Conservation (phyloP, 2,797 vertebrate species). For the Xiphorhynchus erythropygius region DNA sequence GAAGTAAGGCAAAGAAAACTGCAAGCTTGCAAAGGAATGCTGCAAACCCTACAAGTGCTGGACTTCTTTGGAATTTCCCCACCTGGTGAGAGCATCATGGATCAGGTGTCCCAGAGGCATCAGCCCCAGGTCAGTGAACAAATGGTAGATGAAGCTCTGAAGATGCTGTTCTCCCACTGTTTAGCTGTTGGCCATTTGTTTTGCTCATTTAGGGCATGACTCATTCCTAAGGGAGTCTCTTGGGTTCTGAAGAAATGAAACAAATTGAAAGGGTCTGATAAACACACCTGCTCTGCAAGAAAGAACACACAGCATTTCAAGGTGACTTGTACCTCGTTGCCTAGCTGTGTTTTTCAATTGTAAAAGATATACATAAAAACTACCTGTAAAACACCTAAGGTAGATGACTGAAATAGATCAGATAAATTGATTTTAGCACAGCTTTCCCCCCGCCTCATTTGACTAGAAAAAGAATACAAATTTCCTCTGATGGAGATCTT, state of each 20-base stretch:
- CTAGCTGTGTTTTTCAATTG: neutral
- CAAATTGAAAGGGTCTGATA: neutral
- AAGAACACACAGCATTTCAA: neutral
- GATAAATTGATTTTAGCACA: neutral
- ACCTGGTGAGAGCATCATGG: neutral
- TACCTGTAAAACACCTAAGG: neutral
- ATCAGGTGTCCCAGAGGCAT: neutral
- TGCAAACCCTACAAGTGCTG: neutral
- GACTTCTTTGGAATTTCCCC: neutral
- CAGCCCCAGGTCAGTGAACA: neutral
- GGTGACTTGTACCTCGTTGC: neutral
- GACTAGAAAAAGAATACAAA: neutral
- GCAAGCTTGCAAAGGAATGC: neutral
- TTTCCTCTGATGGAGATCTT: neutral
- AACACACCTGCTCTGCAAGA: neutral
- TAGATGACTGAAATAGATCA: neutral
- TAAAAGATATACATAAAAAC: neutral
- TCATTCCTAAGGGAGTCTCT: neutral
- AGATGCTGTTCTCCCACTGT: neutral
- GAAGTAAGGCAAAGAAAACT: neutral
- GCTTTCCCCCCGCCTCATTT: rapidly evolving
- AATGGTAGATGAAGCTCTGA: neutral
- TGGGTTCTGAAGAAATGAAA: neutral
- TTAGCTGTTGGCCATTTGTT: neutral
- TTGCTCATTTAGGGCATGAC: neutral